A percentile compares a stretch with the other conserved stretches of the same genome.
These are phyloP conservation scores for Rhinolophus sinicus DNA, from an alignment of 2,113 vertebrate genomes.

Conservation along the genomic window DNA sequence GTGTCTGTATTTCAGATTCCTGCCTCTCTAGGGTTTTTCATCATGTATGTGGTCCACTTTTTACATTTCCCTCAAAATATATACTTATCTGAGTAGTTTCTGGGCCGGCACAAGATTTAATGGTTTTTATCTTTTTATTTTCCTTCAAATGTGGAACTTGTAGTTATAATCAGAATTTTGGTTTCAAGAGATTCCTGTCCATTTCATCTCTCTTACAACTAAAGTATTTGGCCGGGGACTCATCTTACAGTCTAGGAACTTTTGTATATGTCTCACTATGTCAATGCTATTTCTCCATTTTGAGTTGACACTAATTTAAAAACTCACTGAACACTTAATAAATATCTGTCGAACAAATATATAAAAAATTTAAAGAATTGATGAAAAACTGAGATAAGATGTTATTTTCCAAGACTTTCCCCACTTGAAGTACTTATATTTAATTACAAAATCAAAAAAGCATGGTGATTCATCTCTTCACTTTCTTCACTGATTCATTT, in stretches of 20 bases:
- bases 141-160: neutral
- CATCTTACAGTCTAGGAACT: neutral
- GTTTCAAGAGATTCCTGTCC: neutral
- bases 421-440: neutral
- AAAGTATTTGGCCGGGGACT: neutral
- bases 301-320: neutral
- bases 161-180: slow-evolving; percentile 18
- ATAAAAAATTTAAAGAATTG: neutral
- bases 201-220: neutral
- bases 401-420: neutral
- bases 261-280: neutral
- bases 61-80: neutral
- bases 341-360: neutral
- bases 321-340: neutral
- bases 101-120: neutral
- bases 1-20: slow-evolving; percentile 5
- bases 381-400: neutral
- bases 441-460: neutral
- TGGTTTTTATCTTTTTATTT: neutral
- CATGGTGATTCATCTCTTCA: neutral
- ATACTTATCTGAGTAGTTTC: neutral
- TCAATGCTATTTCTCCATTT: neutral
- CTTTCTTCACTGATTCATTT: neutral
- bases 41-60: neutral
- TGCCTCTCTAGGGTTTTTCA: neutral